Evolutionary conservation across 2,797 vertebrate species (phyloP).

Genomic region (Cuculus canorus): DNA sequence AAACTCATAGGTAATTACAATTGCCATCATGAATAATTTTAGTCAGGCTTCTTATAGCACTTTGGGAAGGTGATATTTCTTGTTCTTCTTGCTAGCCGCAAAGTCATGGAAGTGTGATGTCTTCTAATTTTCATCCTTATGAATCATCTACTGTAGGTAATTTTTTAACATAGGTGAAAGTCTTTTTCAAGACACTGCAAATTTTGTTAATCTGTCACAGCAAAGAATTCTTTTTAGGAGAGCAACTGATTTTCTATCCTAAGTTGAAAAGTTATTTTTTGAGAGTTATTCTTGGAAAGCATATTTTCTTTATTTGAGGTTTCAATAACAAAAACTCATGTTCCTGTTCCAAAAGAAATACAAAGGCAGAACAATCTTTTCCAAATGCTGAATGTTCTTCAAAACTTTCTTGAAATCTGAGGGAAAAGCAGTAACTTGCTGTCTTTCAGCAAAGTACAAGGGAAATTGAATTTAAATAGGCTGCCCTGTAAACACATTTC

Average conservation of each 20-base stretch:
- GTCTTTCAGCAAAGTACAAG: neutral
- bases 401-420: neutral
- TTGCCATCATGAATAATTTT: constrained; percentile 40
- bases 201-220: constrained; percentile 28
- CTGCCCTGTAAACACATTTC: neutral
- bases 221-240: constrained; percentile 41
- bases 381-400: neutral
- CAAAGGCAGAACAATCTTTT: constrained; percentile 4
- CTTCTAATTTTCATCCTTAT: constrained; percentile 39
- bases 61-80: constrained; percentile 44
- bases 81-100: constrained; percentile 26
- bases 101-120: neutral
- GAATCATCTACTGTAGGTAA: constrained; percentile 26
- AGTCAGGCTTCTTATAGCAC: neutral
- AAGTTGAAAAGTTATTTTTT: constrained; percentile 59
- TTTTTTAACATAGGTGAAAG: constrained; percentile 27
- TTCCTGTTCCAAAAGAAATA: neutral
- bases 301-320: constrained; percentile 53
- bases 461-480: neutral
- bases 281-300: constrained; percentile 13
- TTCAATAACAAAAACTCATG: constrained; percentile 32
- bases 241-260: constrained; percentile 18
- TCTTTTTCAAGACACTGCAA: constrained; percentile 6
- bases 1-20: neutral
- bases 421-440: neutral